Conservation (phyloP, 2,797 vertebrate species). For the Furcifer pardalis region DNA sequence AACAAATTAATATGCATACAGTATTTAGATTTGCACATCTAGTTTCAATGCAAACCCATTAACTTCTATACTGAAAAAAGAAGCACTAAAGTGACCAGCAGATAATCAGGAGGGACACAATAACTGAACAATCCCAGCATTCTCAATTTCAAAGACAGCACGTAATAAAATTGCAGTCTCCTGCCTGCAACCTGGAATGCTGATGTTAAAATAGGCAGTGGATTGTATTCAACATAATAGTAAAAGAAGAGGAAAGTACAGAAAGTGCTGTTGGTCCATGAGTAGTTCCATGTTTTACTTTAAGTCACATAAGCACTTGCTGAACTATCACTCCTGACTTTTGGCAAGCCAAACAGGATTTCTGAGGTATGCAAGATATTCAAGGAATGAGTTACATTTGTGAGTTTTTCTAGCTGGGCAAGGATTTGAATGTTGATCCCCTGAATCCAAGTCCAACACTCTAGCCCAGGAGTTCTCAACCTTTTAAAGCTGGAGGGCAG, state of each 20-base stretch:
- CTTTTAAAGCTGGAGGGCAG: no score
- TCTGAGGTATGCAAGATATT: no score
- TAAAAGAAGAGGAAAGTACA: background rate
- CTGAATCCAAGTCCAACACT: no score
- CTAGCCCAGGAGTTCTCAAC: no score
- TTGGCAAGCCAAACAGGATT: no score
- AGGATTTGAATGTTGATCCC: no score
- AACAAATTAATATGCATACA: background rate
- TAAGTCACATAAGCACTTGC: no score
- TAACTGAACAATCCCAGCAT: background rate
- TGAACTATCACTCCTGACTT: no score
- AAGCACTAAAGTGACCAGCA: no score
- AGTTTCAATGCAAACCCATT: background rate
- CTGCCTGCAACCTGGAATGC: background rate
- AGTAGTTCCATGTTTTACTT: background rate
- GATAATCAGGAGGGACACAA: no score
- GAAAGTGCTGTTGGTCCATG: background rate
- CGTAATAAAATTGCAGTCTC: background rate
- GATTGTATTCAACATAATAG: background rate
- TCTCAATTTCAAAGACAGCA: background rate
- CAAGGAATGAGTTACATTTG: no score
- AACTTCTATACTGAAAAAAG: background rate
- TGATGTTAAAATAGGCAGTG: background rate
- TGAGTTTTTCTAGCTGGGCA: no score
- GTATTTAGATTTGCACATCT: background rate